phyloP scores from a whole-genome alignment of 2,113 vertebrate genomes.

The Tursiops truncatus region DNA sequence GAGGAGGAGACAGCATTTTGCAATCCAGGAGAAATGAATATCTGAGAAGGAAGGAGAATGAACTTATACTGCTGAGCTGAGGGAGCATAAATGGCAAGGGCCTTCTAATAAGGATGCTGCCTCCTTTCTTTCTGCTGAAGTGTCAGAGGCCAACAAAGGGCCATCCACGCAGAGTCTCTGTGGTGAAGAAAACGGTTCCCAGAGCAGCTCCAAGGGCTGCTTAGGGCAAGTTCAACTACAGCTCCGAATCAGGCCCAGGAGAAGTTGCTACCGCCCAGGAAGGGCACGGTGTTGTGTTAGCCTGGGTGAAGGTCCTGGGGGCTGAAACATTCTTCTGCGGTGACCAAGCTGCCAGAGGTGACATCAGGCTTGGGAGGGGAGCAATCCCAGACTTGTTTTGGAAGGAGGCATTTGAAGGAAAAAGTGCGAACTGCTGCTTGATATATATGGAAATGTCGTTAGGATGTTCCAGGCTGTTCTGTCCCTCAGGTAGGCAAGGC shows the following conservation, averaged over 20 bases:
- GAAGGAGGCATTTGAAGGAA: not conserved
- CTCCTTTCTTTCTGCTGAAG: not conserved
- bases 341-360: not conserved
- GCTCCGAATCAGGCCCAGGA: not conserved
- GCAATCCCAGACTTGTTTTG: conserved; percentile 19
- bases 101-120: not conserved
- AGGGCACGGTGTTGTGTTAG: not conserved
- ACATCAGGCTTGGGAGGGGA: conserved; percentile 26
- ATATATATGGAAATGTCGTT: not conserved
- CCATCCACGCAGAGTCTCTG: not conserved
- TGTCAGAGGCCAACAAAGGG: not conserved
- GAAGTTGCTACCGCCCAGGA: not conserved
- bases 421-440: not conserved
- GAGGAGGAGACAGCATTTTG: not conserved
- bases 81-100: not conserved
- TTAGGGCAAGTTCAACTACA: not conserved
- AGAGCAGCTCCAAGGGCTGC: not conserved
- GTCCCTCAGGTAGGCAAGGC: not conserved
- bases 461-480: not conserved
- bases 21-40: not conserved
- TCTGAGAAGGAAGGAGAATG: not conserved
- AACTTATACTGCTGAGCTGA: not conserved
- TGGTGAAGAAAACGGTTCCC: not conserved
- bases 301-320: not conserved
- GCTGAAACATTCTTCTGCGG: not conserved